Evolutionary conservation across 2,888 invertebrate genomes (phyloP).

Genomic region (Tetropium fuscum): DNA sequence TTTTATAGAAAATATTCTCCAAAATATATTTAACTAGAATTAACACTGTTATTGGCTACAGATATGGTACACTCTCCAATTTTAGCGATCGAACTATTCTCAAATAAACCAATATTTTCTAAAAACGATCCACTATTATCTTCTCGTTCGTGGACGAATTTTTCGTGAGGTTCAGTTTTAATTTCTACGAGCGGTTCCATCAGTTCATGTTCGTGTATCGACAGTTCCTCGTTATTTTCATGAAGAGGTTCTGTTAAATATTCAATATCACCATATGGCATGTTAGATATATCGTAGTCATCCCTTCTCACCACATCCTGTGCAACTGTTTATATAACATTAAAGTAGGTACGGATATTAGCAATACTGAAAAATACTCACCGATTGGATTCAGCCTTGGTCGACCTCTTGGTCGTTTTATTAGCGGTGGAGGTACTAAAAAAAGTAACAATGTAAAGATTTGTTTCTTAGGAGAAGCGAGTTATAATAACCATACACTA

Average conservation of each 20-base stretch:
- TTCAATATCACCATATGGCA: conserved; percentile 56
- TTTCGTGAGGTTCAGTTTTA: conserved; percentile 45
- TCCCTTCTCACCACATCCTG: conserved; percentile 30
- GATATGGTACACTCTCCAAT: conserved; percentile 60
- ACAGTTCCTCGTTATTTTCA: conserved; percentile 28
- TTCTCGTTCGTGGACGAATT: conserved; percentile 8
- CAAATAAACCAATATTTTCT: conserved; percentile 50
- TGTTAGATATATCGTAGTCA: conserved; percentile 55
- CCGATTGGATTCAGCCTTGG: conserved; percentile 49
- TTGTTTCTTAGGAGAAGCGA: too few relatives aligned
- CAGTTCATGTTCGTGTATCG: conserved; percentile 27
- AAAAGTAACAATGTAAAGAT: too few relatives aligned
- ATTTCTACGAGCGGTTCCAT: conserved; percentile 58
- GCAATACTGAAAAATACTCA: conserved; percentile 12
- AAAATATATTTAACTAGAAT: conserved; percentile 7
- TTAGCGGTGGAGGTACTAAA: conserved; percentile 45
- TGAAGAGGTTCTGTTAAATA: conserved; percentile 50
- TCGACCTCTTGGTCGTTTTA: conserved; percentile 55
- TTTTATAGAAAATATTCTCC: too few relatives aligned
- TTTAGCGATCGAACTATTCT: conserved; percentile 51
- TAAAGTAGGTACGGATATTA: too few relatives aligned
- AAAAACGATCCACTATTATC: conserved; percentile 37
- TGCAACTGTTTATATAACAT: conserved; percentile 1
- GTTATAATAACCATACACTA: too few relatives aligned
- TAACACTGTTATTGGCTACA: conserved; percentile 41